Conservation (phyloP, 2,113 vertebrate species). For the Notiomystis cincta region DNA sequence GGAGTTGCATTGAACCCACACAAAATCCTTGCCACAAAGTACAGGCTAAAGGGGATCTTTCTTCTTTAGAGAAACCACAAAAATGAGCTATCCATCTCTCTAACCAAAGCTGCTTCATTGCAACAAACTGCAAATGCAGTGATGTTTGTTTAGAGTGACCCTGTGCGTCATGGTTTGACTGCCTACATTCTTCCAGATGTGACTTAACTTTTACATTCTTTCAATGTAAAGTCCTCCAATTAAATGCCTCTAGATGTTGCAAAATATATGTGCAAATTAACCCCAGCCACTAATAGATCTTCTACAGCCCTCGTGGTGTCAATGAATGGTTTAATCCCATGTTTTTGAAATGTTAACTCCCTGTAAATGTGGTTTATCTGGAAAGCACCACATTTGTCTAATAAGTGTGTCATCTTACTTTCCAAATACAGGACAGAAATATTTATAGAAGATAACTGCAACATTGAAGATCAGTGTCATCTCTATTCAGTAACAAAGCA, state of each 20-base stretch:
- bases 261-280: slow-evolving; percentile 28
- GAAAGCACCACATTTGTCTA: slow-evolving; percentile 7
- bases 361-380: background rate
- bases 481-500: background rate
- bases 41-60: background rate
- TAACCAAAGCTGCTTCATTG: background rate
- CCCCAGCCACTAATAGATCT: background rate
- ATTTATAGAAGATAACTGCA: background rate
- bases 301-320: background rate
- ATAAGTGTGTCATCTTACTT: background rate
- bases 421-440: background rate
- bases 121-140: background rate
- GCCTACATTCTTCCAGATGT: background rate
- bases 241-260: background rate
- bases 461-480: background rate
- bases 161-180: background rate
- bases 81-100: background rate
- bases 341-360: background rate
- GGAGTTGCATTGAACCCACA: fast-evolving
- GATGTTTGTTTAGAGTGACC: background rate
- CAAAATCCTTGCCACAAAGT: background rate
- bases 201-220: background rate
- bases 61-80: background rate
- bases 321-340: background rate
- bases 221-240: background rate